These are phyloP conservation scores for Trichacis sp. DNA, from an alignment of 2,888 invertebrate genomes.

Conservation along the genomic window DNA sequence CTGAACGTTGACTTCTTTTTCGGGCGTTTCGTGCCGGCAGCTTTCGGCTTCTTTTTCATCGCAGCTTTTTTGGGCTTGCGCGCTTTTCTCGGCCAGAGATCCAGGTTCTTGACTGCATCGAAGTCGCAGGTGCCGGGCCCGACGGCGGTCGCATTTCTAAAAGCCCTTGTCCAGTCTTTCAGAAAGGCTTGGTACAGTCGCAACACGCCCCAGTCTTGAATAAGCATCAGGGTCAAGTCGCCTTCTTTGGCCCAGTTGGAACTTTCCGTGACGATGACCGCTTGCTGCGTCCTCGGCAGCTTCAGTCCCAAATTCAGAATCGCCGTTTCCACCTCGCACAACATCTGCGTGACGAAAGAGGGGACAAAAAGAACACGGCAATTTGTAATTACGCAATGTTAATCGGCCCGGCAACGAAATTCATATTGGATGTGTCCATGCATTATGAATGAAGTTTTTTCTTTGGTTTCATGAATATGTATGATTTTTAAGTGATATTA, in stretches of 20 bases:
- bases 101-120: slow-evolving; percentile 45
- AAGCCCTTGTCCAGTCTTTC: slow-evolving; percentile 73
- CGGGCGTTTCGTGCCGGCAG: slow-evolving; percentile 44
- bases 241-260: slow-evolving; percentile 69
- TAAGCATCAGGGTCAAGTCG: slow-evolving; percentile 72
- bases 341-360: slow-evolving; percentile 59
- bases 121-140: slow-evolving; percentile 61
- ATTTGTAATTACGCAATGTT: background rate
- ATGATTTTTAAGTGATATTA: background rate
- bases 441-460: background rate
- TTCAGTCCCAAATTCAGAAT: slow-evolving; percentile 68
- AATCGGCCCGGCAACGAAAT: background rate
- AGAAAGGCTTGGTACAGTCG: slow-evolving; percentile 73
- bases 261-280: slow-evolving; percentile 64
- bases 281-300: slow-evolving; percentile 57
- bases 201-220: slow-evolving; percentile 75
- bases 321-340: slow-evolving; percentile 74
- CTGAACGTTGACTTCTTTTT: slow-evolving; percentile 44
- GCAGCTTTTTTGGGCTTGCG: slow-evolving; percentile 32
- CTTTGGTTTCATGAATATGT: too few species aligned
- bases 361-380: background rate
- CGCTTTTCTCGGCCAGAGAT: slow-evolving; percentile 49
- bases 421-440: background rate
- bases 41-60: slow-evolving; percentile 18
- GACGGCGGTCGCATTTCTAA: slow-evolving; percentile 64